Evolutionary conservation across 1,140 invertebrate species (phyloP).

Genomic region (Bombyx mandarina): DNA sequence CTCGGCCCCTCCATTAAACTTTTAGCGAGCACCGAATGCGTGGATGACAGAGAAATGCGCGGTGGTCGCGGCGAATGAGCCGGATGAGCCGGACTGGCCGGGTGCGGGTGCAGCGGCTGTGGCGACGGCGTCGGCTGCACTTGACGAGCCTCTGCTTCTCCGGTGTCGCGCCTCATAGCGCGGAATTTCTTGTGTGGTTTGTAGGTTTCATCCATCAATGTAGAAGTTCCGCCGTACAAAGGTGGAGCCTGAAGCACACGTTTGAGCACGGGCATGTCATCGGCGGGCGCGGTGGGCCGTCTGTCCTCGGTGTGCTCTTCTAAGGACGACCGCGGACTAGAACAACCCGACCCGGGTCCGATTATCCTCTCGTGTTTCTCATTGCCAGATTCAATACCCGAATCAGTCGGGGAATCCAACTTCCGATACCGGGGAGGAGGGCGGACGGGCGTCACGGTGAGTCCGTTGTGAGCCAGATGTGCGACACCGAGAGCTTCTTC

Average conservation of each 20-base stretch:
- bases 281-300: constrained; percentile 74
- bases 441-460: constrained; percentile 77
- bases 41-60: constrained; percentile 78
- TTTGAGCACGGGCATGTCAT: constrained; percentile 95
- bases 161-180: constrained; percentile 82
- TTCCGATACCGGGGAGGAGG: constrained; percentile 80
- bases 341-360: constrained; percentile 85
- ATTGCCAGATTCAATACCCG: constrained; percentile 93
- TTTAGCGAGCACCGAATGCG: constrained; percentile 88
- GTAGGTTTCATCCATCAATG: constrained; percentile 94
- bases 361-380: constrained; percentile 85
- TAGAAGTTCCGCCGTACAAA: constrained; percentile 84
- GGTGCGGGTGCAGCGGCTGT: constrained; percentile 63
- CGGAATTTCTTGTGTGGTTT: constrained; percentile 96
- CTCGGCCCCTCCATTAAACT: constrained; percentile 90
- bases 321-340: constrained; percentile 86
- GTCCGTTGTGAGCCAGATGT: constrained; percentile 76
- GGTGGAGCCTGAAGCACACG: constrained; percentile 92
- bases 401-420: constrained; percentile 91
- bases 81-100: constrained; percentile 67
- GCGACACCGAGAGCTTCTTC: constrained; percentile 79
- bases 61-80: constrained; percentile 59
- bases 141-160: constrained; percentile 76
- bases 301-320: constrained; percentile 82
- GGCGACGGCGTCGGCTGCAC: constrained; percentile 38